Base-by-base conservation (phyloP, 2,888 invertebrate genomes). In the Tetragnatha montana region DNA sequence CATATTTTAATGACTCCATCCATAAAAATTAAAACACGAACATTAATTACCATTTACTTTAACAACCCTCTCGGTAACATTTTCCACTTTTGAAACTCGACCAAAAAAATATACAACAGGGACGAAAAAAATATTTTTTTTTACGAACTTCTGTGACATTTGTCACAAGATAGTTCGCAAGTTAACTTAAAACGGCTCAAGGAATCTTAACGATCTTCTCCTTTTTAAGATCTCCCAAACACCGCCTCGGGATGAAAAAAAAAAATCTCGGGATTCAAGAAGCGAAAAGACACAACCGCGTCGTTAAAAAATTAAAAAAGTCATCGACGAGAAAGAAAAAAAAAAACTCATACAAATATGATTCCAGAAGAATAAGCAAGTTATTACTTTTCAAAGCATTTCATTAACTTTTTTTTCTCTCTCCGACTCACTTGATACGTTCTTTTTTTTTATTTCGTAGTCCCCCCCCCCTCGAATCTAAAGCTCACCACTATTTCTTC, bases 361-460 rank as follows among this genome's bases (percentile, higher is more conserved):
- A 88, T 83, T 88, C 83, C 83, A 83, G 73, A 78, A 88, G 88
- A 88, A 88, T 88, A 88, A 88, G 88, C 88, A 88, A 88, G 83
- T 88, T 88, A 88, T 88, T 88, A 88, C 88, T 88, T 88, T 76
- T 73, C 78, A 83, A 85, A 82, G 88, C 88, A 88, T 88, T 88
- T 83, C 79, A 88, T 88, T 88, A 88, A 83, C 71, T 79, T 86
- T 86, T 83, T 82, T 82, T 79, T 80, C n/a, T 68, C 49, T n/a
- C 47, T 68, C 49, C 49, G 8, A 50, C 60, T 60, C 60, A 60
- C 35, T 82, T 82, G 49, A 71, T 22, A 49, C 69, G 12, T 22
- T 35, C 73, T 73, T n/a, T 70, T 22, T 60, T 21, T 85, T 85
- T 49, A 70, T 76, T 86, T 80, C 69, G 49, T 50, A 75, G 81